phyloP scores from a whole-genome alignment of 2,888 invertebrate species.

The Erebia ligea region DNA sequence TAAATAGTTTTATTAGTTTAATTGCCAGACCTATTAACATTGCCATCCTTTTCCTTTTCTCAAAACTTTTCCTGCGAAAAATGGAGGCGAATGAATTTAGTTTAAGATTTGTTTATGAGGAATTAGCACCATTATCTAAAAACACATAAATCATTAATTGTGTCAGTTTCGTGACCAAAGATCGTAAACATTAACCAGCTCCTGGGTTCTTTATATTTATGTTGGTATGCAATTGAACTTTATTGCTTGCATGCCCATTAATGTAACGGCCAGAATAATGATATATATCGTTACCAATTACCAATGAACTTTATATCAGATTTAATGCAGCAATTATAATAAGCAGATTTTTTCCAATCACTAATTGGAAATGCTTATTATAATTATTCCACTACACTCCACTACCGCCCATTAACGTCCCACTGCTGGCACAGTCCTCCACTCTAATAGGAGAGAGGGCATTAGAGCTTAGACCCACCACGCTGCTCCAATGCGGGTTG shows the following conservation, averaged over 20 bases:
- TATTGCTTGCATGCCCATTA: slow-evolving; percentile 45
- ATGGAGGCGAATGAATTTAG: not conserved
- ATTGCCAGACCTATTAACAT: not conserved
- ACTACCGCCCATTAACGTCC: too few relatives aligned
- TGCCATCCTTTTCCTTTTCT: not conserved
- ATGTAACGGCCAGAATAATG: slow-evolving; percentile 44
- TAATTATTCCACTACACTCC: too few relatives aligned
- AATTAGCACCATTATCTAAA: not conserved
- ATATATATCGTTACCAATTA: slow-evolving; percentile 43
- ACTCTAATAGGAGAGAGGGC: too few relatives aligned
- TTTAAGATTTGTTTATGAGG: not conserved
- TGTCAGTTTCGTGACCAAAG: slow-evolving; percentile 31
- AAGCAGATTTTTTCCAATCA: slow-evolving; percentile 19
- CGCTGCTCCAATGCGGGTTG: too few relatives aligned
- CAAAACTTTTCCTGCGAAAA: not conserved
- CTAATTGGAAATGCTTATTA: not conserved
- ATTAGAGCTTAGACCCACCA: too few relatives aligned
- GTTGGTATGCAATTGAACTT: slow-evolving; percentile 44
- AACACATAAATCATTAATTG: not conserved
- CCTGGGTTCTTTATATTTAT: slow-evolving; percentile 40
- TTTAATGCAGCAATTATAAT: slow-evolving; percentile 34
- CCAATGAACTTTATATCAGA: slow-evolving; percentile 42
- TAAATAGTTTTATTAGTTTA: not conserved
- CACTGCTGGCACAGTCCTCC: too few relatives aligned
- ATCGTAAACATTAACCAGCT: slow-evolving; percentile 37